Base-by-base conservation (phyloP, 2,888 invertebrate species). In the Salticus scenicus region DNA sequence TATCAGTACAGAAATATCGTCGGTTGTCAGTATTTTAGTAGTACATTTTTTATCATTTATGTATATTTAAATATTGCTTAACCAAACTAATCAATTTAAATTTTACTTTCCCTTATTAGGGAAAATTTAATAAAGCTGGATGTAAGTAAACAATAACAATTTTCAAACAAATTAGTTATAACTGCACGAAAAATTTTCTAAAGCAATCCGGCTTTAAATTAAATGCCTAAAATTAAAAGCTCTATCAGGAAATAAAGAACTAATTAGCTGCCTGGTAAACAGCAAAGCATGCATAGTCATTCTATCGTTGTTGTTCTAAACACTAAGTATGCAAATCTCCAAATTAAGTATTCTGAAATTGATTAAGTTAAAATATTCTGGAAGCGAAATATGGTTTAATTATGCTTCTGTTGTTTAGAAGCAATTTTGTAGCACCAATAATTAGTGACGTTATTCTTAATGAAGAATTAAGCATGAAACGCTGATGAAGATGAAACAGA, bases 351-450 rank as follows among this genome's bases (percentile, higher is more conserved):
- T 78, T 78, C 84, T 24, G 64, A 69, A 74, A 79, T 79, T 85
- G 84, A 85, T 85, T 85, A 74, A 74, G 78, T 85, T 85, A 57
- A 74, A 69, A 79, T 74, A 74, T 73, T 42, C 31, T 37, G 51
- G 77, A 77, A 83, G 78, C 74, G 74, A 85, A 85, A 85, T 79
- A 85, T 74, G 78, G 74, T 85, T 85, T 74, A 74, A 70, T 85
- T 78, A 83, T 72, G 77, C 83, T 28, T 33, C 72, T 72, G 73
- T 84, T 83, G 76, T 77, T 77, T 71, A 51, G 77, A 83, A 64
- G 76, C 76, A 83, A 83, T 83, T 24, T 17, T 24, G 20, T 24
- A 5, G 57, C 57, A 24, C 57, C 57, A 57, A 57, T 57, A 57
- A 57, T 57, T 57, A 57, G 57, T 24, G 24, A 24, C 4, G 57